A percentile compares a stretch with the other conserved stretches of the same genome.
Evolutionary conservation across 2,888 invertebrate genomes (phyloP).

Genomic region (Dasysyrphus tricinctus): DNA sequence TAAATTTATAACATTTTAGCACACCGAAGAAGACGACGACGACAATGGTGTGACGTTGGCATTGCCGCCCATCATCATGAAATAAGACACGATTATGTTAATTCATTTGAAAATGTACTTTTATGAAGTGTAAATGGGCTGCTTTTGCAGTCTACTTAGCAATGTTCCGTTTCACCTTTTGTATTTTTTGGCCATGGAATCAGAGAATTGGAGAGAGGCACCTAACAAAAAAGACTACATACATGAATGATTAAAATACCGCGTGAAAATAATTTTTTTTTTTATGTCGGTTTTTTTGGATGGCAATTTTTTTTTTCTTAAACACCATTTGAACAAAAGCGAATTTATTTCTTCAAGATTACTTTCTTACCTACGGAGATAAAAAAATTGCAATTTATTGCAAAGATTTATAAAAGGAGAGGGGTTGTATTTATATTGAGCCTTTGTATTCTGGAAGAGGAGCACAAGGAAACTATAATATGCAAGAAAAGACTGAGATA

Average conservation of each 20-base stretch:
- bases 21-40: neutral
- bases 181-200: constrained; percentile 13
- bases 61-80: constrained; percentile 48
- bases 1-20: constrained; percentile 64
- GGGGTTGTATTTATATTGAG: constrained; percentile 20
- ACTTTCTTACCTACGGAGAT: too few species aligned
- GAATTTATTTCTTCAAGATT: constrained; percentile 26
- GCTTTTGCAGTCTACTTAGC: constrained; percentile 39
- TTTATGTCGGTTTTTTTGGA: constrained; percentile 44
- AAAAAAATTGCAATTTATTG: constrained; percentile 71
- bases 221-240: constrained; percentile 60
- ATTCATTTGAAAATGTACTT: constrained; percentile 73
- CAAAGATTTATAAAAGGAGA: constrained; percentile 71
- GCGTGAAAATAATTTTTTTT: constrained; percentile 15
- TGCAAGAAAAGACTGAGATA: neutral
- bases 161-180: constrained; percentile 45
- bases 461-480: constrained; percentile 10
- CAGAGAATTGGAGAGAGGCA: constrained; percentile 60
- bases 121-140: constrained; percentile 72
- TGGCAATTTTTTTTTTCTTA: constrained; percentile 55
- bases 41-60: constrained; percentile 21
- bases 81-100: constrained; percentile 75
- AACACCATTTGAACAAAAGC: constrained; percentile 7
- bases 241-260: constrained; percentile 61
- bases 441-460: constrained; percentile 50